Percentiles rank a stretch among this genome's conserved stretches.
These are phyloP conservation scores for Tetheella fluctuosa DNA, from an alignment of 2,888 invertebrate species.

Conservation along the genomic window DNA sequence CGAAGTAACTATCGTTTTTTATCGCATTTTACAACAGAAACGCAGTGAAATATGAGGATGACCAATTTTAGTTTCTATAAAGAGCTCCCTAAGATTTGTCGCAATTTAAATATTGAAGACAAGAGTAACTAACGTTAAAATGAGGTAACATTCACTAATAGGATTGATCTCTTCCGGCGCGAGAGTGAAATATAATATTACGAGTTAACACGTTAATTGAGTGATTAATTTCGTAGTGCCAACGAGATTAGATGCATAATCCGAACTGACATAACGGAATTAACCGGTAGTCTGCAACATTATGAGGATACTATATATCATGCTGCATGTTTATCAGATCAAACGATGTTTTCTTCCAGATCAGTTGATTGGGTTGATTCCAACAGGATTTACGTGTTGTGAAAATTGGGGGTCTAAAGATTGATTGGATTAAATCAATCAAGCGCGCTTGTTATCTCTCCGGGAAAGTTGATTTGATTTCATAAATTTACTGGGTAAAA, in stretches of 20 bases:
- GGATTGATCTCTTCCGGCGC: neutral
- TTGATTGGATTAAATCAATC: neutral
- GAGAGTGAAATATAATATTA: neutral
- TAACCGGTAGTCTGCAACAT: slow-evolving; percentile 3
- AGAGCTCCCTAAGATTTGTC: too few relatives aligned
- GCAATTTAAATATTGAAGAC: too few relatives aligned
- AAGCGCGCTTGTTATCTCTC: neutral
- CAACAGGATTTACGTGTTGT: neutral
- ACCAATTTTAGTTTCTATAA: too few relatives aligned
- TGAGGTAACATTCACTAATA: neutral
- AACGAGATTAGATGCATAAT: slow-evolving; percentile 31
- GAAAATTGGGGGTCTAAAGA: neutral
- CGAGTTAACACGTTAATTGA: neutral
- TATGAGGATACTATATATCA: neutral
- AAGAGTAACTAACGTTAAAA: neutral
- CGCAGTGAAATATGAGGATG: too few relatives aligned
- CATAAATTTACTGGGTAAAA: neutral
- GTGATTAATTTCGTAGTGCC: slow-evolving; percentile 13
- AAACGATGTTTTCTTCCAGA: neutral
- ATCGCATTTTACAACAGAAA: too few relatives aligned
- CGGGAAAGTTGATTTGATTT: neutral
- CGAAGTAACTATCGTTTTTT: neutral
- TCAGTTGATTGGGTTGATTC: neutral
- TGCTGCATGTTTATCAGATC: neutral
- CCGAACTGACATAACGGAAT: slow-evolving; percentile 33